A percentile compares a stretch with the other conserved stretches of the same genome.
Evolutionary conservation across 2,888 invertebrate genomes (phyloP).

Genomic region (Neoscelio sp.): DNA sequence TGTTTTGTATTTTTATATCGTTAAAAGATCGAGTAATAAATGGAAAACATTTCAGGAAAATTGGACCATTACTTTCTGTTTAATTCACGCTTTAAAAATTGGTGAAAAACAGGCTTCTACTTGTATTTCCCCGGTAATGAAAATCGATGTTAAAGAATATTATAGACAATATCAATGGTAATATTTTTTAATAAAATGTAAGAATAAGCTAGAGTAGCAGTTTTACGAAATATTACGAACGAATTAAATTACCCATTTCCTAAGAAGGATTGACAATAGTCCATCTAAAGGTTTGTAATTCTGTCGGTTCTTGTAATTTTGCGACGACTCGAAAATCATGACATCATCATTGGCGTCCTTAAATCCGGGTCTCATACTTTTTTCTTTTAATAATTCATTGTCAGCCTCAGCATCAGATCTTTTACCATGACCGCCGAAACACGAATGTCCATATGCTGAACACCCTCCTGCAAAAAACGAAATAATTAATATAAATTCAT

Average conservation of each 20-base stretch:
- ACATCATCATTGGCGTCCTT: slow-evolving; percentile 15
- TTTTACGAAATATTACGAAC: too few relatives aligned
- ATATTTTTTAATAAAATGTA: background rate
- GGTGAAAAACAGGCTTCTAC: too few relatives aligned
- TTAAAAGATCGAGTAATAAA: too few relatives aligned
- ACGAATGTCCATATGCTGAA: slow-evolving; percentile 89
- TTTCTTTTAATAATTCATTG: slow-evolving; percentile 27
- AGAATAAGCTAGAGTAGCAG: too few relatives aligned
- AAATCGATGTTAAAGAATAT: background rate
- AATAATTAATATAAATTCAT: background rate
- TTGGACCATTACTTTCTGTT: too few relatives aligned
- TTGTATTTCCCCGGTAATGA: too few relatives aligned
- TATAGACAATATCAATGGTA: background rate
- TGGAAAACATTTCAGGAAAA: too few relatives aligned
- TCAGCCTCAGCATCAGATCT: slow-evolving; percentile 83
- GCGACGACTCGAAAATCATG: slow-evolving; percentile 12
- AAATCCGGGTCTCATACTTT: slow-evolving; percentile 23
- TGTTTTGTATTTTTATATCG: too few relatives aligned
- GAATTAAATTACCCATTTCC: slow-evolving; percentile 60
- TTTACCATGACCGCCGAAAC: slow-evolving; percentile 91
- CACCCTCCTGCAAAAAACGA: slow-evolving; percentile 86
- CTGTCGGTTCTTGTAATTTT: slow-evolving; percentile 37
- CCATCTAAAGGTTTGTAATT: slow-evolving; percentile 31
- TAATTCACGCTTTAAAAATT: too few relatives aligned
- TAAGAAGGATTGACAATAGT: slow-evolving; percentile 32